phyloP scores from a whole-genome alignment of 2,888 invertebrate species.

The Megaustenia siamemsis region DNA sequence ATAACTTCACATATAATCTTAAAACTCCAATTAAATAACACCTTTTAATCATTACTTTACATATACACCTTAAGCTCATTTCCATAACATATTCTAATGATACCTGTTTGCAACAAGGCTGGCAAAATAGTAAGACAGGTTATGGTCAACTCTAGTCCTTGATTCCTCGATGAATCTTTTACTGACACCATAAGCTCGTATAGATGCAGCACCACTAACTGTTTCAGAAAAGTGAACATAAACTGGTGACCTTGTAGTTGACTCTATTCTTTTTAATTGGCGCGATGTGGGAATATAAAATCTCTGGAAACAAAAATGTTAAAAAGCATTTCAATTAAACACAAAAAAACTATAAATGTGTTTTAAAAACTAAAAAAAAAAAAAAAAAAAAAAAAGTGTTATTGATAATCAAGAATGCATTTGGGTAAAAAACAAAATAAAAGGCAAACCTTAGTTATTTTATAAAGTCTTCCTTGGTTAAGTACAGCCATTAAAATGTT shows the following conservation, averaged over 20 bases:
- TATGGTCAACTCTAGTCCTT: slow-evolving; percentile 74
- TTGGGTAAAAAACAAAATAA: too few relatives aligned
- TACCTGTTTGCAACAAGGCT: slow-evolving; percentile 69
- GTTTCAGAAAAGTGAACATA: slow-evolving; percentile 79
- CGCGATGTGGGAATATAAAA: slow-evolving; percentile 82
- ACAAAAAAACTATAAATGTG: not conserved
- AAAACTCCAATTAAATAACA: too few relatives aligned
- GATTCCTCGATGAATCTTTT: slow-evolving; percentile 71
- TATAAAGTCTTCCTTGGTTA: too few relatives aligned
- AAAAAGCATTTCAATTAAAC: not conserved
- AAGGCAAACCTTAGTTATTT: too few relatives aligned
- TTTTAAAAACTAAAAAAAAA: not conserved
- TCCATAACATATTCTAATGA: too few relatives aligned
- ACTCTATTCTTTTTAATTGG: slow-evolving; percentile 78
- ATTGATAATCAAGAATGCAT: too few relatives aligned
- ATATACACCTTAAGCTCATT: too few relatives aligned
- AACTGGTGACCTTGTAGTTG: slow-evolving; percentile 78
- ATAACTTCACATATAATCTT: too few relatives aligned
- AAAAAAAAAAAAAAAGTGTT: too few relatives aligned
- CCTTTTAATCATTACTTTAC: too few relatives aligned
- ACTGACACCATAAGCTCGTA: slow-evolving; percentile 74
- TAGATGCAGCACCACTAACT: slow-evolving; percentile 81
- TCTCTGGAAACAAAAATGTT: slow-evolving; percentile 66
- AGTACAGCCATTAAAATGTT: too few relatives aligned
- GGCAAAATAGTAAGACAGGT: slow-evolving; percentile 85